Base-by-base conservation (phyloP, 2,113 vertebrate genomes). In the Calypte anna region DNA sequence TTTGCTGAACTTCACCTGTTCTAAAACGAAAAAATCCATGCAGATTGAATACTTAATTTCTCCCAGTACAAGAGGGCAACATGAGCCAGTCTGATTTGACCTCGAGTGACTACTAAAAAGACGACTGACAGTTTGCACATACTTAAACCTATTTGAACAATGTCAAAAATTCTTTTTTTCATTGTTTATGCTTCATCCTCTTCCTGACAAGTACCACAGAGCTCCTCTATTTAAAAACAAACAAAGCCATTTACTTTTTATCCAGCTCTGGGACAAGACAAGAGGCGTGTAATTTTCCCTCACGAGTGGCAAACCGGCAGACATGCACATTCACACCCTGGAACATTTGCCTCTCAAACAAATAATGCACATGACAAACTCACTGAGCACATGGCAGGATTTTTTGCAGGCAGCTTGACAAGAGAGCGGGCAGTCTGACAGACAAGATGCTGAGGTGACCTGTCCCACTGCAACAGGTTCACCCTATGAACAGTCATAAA, bases 361-460 rank as follows among this genome's bases (percentile, higher is more conserved):
- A 91, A 88, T 57, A 25, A 67, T 27, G 44, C 63, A 43, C 27
- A 30, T 0, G 55, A 83, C 24, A 46, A 77, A 55, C 55, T 82
- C 0, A 0, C 70, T 9, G 43, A 0, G 0, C 40, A 44, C n/a
- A 46, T 18, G 2, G 0, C 7, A 3, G 46, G 19, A 14, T 21
- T 63, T 64, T 64, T 10, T 12, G 36, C 44, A 3, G 44, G 19
- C 68, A 77, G 63, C 48, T 33, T 7, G 33, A 33, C 33, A 33
- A 33, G 67, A 21, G 22, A 85, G 50, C 0, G 2, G 14, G 25
- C 54, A 75, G 77, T 62, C 38, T 0, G 1, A 5, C 3, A 19
- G 30, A 58, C 66, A 84, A 73, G 31, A 54, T 54, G 11, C 55
- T 4, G 33, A 57, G 58, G 81, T 10, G 12, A 82, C 50, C 36